phyloP scores from a whole-genome alignment of 2,113 vertebrate genomes.

The Acanthisitta chloris region DNA sequence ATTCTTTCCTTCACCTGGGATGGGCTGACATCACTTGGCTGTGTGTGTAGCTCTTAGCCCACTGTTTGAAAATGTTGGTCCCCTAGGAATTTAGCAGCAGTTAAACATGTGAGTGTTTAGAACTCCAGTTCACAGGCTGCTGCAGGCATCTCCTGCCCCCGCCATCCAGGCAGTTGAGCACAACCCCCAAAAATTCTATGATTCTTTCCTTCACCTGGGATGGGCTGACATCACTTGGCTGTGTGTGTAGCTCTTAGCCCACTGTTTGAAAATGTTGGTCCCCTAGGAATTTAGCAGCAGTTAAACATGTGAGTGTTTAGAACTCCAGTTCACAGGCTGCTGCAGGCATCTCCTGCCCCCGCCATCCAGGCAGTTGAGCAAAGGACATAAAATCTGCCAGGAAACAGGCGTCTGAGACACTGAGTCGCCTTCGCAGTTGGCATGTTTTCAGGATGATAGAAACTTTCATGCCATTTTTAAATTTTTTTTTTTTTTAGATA shows the following conservation, averaged over 20 bases:
- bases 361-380: conserved; percentile 8
- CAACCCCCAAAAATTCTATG: too few species aligned
- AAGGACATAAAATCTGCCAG: conserved; percentile 43
- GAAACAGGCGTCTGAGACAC: conserved; percentile 45
- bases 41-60: not conserved
- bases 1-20: not conserved
- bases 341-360: conserved; percentile 39
- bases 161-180: conserved; percentile 8
- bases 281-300: not conserved
- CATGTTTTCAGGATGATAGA: conserved; percentile 39
- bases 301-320: not conserved
- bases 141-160: conserved; percentile 39
- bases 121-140: not conserved
- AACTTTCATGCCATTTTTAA: not conserved
- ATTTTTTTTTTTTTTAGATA: not conserved
- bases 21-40: not conserved
- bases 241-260: not conserved
- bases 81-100: not conserved
- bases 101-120: not conserved
- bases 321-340: not conserved
- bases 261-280: not conserved
- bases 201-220: not conserved
- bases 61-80: not conserved
- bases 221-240: not conserved
- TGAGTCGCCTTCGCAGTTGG: conserved; percentile 40